Percentiles rank a stretch among this genome's conserved stretches.
phyloP scores from a whole-genome alignment of 2,888 invertebrate species.

The Ormyrus nitidulus region DNA sequence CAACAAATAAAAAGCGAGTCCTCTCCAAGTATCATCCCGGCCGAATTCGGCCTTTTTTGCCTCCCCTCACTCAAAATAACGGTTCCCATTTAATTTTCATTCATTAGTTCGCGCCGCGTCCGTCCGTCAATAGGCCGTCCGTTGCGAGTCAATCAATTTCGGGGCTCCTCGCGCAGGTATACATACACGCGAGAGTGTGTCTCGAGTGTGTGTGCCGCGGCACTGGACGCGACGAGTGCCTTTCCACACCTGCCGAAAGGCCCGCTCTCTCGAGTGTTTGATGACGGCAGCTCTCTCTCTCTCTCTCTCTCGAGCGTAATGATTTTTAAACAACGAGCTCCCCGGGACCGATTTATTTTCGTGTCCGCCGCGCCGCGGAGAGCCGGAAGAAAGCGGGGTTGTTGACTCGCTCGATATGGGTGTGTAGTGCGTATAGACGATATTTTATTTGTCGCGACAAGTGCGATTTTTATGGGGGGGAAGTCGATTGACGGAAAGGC shows the following conservation, averaged over 20 bases:
- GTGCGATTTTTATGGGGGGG: no score
- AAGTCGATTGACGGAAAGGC: no score
- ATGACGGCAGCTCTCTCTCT: conserved; percentile 26
- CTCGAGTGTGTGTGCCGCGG: conserved; percentile 20
- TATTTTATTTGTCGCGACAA: no score
- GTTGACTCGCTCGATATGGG: no score
- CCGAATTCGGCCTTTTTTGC: no score
- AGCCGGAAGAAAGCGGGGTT: no score
- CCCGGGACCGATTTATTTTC: conserved; percentile 24
- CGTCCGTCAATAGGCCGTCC: background rate
- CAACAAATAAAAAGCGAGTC: no score
- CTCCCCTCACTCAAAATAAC: background rate
- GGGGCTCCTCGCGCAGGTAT: conserved; percentile 11
- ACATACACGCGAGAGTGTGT: background rate
- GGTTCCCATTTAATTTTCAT: conserved; percentile 35
- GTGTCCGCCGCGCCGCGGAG: no score
- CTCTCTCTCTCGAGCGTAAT: conserved; percentile 54
- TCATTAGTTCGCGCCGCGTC: conserved; percentile 34
- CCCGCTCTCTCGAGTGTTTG: conserved; percentile 31
- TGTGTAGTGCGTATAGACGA: no score
- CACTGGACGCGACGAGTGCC: conserved; percentile 44
- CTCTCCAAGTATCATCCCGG: no score
- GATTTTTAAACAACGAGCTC: conserved; percentile 62
- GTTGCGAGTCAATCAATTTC: conserved; percentile 50
- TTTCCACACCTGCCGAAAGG: conserved; percentile 53